Conservation (phyloP, 2,888 invertebrate genomes). For the Drosophila neoperkinsi region DNA sequence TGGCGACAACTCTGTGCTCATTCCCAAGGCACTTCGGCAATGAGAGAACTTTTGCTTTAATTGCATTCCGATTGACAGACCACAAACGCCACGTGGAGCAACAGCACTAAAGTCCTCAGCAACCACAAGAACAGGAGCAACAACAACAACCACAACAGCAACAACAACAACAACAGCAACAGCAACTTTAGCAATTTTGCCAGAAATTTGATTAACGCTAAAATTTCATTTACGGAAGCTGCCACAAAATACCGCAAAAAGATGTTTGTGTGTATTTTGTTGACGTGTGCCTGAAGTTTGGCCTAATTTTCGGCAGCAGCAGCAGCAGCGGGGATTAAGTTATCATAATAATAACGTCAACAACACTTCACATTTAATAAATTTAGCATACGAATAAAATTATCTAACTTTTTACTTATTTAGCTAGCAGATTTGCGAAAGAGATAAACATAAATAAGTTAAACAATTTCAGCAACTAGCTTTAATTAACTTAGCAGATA, state of each 20-base stretch:
- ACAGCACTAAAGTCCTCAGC: slow-evolving; percentile 6
- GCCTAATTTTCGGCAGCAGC: slow-evolving; percentile 10
- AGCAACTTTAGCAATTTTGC: slow-evolving; percentile 55
- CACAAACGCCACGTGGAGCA: slow-evolving; percentile 39
- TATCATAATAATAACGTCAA: background rate
- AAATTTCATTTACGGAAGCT: background rate
- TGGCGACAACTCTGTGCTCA: slow-evolving; percentile 65
- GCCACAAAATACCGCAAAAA: slow-evolving; percentile 48
- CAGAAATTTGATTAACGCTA: slow-evolving; percentile 52
- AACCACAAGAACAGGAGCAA: background rate
- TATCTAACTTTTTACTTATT: background rate
- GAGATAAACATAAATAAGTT: background rate
- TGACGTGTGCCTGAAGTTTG: slow-evolving; percentile 3
- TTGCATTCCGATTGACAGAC: slow-evolving; percentile 63
- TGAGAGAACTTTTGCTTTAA: slow-evolving; percentile 69
- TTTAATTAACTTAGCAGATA: background rate
- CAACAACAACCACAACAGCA: background rate
- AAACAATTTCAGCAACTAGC: background rate
- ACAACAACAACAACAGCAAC: background rate
- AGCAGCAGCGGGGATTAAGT: background rate
- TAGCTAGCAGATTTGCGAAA: background rate
- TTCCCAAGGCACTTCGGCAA: slow-evolving; percentile 61
- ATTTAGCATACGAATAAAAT: background rate
- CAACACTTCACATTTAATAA: background rate
- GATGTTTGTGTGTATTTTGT: slow-evolving; percentile 4